These are phyloP conservation scores for Cecidostiba fungosa DNA, from an alignment of 2,888 invertebrate genomes.

Conservation along the genomic window DNA sequence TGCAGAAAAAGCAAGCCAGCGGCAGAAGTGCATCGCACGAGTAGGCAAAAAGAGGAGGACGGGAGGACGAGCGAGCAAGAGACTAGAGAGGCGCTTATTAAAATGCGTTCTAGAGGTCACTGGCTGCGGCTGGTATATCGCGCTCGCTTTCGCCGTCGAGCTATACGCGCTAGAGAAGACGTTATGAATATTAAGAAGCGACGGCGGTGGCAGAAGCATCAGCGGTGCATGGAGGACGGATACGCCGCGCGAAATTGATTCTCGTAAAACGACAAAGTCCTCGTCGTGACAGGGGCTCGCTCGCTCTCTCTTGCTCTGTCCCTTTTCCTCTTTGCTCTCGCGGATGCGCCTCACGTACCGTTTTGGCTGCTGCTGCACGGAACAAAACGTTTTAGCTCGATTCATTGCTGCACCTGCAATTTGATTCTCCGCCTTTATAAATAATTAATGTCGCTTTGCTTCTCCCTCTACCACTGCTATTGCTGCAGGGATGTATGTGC, in stretches of 20 bases:
- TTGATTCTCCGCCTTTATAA: constrained; percentile 41
- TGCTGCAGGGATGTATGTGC: not conserved
- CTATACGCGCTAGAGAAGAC: constrained; percentile 65
- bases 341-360: constrained; percentile 27
- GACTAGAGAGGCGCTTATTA: constrained; percentile 69
- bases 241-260: constrained; percentile 67
- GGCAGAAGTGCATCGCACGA: not conserved
- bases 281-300: constrained; percentile 49
- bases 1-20: not conserved
- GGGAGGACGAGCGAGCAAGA: not conserved
- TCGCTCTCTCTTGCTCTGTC: not conserved
- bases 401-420: constrained; percentile 50
- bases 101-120: constrained; percentile 69
- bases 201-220: constrained; percentile 28
- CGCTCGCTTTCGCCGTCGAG: constrained; percentile 49
- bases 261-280: constrained; percentile 67
- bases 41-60: not conserved
- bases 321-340: not conserved
- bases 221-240: constrained; percentile 39
- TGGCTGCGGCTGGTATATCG: constrained; percentile 47
- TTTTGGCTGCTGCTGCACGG: constrained; percentile 21
- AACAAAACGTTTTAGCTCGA: constrained; percentile 36
- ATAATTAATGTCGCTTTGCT: constrained; percentile 35
- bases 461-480: not conserved
- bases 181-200: constrained; percentile 73